phyloP scores from a whole-genome alignment of 2,113 vertebrate species.

The Opisthocomus hoazin region DNA sequence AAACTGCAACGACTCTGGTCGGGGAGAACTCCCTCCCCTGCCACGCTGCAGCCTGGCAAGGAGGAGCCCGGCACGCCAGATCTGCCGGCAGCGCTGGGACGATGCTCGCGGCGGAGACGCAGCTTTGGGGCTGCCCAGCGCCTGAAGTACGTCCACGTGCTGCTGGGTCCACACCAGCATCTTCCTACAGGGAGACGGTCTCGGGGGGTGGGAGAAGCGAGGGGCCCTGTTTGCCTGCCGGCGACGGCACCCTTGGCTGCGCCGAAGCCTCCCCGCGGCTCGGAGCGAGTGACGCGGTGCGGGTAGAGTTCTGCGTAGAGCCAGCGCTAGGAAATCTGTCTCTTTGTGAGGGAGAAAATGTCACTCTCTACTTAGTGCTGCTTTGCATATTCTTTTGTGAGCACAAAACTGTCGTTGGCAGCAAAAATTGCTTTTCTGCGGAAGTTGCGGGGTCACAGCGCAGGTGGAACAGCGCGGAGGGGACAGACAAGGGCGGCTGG shows the following conservation, averaged over 20 bases:
- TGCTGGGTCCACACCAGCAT: neutral
- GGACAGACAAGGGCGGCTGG: neutral
- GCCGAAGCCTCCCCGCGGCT: constrained; percentile 10
- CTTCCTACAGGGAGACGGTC: neutral
- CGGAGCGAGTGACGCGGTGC: neutral
- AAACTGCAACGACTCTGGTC: neutral
- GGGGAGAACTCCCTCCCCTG: neutral
- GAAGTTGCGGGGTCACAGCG: neutral
- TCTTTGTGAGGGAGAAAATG: constrained; percentile 55
- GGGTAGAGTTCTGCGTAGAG: neutral
- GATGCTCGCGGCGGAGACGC: accelerated
- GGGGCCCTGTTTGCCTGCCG: neutral
- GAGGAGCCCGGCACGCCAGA: too few relatives aligned
- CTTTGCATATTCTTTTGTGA: constrained; percentile 56
- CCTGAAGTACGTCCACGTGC: accelerated
- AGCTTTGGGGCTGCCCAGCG: neutral
- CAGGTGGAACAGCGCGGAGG: constrained; percentile 4
- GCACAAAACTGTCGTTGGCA: constrained; percentile 8
- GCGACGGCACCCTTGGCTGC: constrained; percentile 1
- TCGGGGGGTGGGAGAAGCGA: neutral
- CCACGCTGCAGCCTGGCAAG: too few relatives aligned
- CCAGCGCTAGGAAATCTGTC: constrained; percentile 40
- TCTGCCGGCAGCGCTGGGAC: accelerated
- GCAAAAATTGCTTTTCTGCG: neutral
- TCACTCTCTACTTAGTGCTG: constrained; percentile 48